phyloP scores from a whole-genome alignment of 2,888 invertebrate species.

The Cephus runcator region DNA sequence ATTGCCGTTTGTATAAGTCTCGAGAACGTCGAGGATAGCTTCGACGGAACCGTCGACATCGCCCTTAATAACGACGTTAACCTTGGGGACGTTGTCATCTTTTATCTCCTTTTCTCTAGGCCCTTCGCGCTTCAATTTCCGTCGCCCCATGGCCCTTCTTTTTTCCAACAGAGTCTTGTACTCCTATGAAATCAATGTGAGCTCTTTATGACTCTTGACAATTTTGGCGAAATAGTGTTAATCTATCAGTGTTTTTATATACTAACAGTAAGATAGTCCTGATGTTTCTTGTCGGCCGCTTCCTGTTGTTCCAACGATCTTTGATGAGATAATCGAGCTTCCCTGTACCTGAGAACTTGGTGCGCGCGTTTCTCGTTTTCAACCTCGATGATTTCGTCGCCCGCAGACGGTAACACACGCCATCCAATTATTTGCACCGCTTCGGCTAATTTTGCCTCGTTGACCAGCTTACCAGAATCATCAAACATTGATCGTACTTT shows the following conservation, averaged over 20 bases:
- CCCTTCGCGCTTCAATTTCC: constrained; percentile 68
- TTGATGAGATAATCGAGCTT: constrained; percentile 70
- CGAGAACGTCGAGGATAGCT: constrained; percentile 90
- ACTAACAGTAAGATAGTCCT: constrained; percentile 70
- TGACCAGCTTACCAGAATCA: constrained; percentile 76
- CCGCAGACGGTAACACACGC: constrained; percentile 88
- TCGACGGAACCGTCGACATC: constrained; percentile 98
- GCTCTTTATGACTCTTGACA: not conserved
- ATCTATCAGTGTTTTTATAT: not conserved
- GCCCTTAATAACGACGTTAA: constrained; percentile 78
- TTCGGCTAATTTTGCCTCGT: constrained; percentile 79
- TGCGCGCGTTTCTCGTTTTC: constrained; percentile 78
- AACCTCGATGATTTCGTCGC: constrained; percentile 88
- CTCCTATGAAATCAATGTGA: constrained; percentile 48
- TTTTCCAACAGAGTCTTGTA: constrained; percentile 73
- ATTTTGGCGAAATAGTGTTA: not conserved
- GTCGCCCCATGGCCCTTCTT: constrained; percentile 73
- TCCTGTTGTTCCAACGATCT: constrained; percentile 74
- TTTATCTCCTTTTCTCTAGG: constrained; percentile 71
- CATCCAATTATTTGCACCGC: constrained; percentile 92
- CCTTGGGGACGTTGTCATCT: constrained; percentile 68
- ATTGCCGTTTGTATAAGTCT: constrained; percentile 80
- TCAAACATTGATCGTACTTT: constrained; percentile 85
- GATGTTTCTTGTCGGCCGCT: constrained; percentile 74
- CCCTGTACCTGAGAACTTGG: constrained; percentile 75